Evolutionary conservation across 2,113 vertebrate genomes (phyloP).

Genomic region (Prionailurus bengalensis): DNA sequence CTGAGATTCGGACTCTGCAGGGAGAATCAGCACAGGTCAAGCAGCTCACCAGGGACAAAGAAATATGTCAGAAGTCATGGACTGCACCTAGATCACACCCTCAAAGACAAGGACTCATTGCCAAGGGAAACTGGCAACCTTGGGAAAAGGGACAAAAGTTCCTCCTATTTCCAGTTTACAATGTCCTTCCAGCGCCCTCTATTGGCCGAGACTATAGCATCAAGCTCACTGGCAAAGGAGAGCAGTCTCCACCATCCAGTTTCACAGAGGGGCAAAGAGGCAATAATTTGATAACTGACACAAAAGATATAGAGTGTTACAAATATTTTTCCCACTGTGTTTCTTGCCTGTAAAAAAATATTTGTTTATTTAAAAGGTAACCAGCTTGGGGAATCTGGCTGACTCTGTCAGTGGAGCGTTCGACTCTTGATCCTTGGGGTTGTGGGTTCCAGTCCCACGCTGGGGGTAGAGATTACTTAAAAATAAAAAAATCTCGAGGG

Average conservation of each 20-base stretch:
- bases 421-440: background rate
- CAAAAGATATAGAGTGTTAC: background rate
- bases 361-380: background rate
- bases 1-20: background rate
- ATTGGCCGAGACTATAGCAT: background rate
- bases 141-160: background rate
- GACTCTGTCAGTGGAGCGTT: background rate
- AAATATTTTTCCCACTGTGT: background rate
- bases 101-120: background rate
- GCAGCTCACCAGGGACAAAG: background rate
- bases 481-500: background rate
- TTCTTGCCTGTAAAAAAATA: background rate
- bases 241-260: accelerated
- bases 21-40: background rate
- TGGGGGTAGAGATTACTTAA: background rate
- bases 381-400: background rate
- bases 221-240: background rate
- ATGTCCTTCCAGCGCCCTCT: conserved; percentile 24
- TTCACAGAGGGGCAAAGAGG: background rate
- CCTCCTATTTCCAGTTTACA: background rate
- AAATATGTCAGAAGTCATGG: background rate
- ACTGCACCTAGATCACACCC: too few species aligned
- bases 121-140: background rate
- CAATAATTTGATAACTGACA: background rate
- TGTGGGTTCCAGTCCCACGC: background rate